These are phyloP conservation scores for Netelia virgata DNA, from an alignment of 2,888 invertebrate genomes.

Conservation along the genomic window DNA sequence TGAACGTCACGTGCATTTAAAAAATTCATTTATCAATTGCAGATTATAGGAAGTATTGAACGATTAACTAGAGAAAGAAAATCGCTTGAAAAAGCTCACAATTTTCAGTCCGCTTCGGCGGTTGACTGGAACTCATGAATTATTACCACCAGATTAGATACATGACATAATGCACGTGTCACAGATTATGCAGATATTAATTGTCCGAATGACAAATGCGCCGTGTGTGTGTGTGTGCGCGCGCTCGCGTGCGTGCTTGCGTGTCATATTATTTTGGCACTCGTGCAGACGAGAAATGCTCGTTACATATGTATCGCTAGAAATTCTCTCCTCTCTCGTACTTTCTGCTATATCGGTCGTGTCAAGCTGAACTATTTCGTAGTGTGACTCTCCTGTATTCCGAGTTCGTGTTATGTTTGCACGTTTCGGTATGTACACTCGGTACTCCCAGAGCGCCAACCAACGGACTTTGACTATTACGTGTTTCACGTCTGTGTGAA, in stretches of 20 bases:
- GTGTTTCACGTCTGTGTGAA: neutral
- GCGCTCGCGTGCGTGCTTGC: neutral
- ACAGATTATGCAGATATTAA: neutral
- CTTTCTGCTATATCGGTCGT: neutral
- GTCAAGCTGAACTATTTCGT: slow-evolving; percentile 26
- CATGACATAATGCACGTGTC: neutral
- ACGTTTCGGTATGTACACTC: slow-evolving; percentile 23
- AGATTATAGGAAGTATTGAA: no score
- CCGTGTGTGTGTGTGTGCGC: neutral
- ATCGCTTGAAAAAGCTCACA: neutral
- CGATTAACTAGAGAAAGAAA: neutral
- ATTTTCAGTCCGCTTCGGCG: neutral
- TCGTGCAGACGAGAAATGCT: neutral
- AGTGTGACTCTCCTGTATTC: slow-evolving; percentile 30
- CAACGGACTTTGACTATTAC: slow-evolving; percentile 1
- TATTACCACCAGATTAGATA: neutral
- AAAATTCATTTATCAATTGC: no score
- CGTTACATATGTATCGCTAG: neutral
- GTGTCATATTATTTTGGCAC: neutral
- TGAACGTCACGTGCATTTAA: no score
- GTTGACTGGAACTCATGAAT: neutral
- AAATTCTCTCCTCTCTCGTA: neutral
- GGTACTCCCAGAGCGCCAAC: neutral
- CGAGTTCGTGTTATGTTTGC: slow-evolving; percentile 40
- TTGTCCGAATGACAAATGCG: neutral